Percentiles rank a stretch among this genome's conserved stretches.
These are phyloP conservation scores for Ennomos erosarius DNA, from an alignment of 2,888 invertebrate species.

Conservation along the genomic window DNA sequence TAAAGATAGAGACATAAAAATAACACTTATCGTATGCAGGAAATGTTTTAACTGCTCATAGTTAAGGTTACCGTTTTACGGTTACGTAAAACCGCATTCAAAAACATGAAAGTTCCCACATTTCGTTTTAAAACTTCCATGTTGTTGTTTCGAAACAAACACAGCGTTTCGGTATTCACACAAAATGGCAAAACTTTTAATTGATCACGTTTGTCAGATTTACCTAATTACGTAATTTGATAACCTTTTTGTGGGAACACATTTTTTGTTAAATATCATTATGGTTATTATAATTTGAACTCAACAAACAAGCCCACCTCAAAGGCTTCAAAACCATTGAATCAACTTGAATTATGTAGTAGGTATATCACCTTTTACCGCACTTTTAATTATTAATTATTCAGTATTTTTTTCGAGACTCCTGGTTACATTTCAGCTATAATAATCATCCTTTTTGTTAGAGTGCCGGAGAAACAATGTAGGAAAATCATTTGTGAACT, in stretches of 20 bases:
- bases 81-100: constrained; percentile 37
- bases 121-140: constrained; percentile 33
- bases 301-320: too few species aligned
- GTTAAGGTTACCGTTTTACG: constrained; percentile 25
- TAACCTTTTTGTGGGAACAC: neutral
- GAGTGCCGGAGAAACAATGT: too few species aligned
- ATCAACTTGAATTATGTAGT: too few species aligned
- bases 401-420: too few species aligned
- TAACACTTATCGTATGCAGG: constrained; percentile 7
- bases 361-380: too few species aligned
- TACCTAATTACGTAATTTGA: constrained; percentile 21
- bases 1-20: constrained; percentile 3
- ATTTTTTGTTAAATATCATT: too few species aligned
- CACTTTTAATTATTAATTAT: too few species aligned
- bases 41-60: constrained; percentile 15
- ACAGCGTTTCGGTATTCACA: constrained; percentile 25
- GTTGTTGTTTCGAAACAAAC: constrained; percentile 36
- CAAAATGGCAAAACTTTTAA: constrained; percentile 38
- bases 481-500: too few species aligned
- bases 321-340: too few species aligned
- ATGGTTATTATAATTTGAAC: too few species aligned
- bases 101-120: constrained; percentile 40
- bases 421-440: too few species aligned
- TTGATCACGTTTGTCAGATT: constrained; percentile 33
- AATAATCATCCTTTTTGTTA: too few species aligned